Percentiles rank a stretch among this genome's conserved stretches.
These are phyloP conservation scores for Sesia bembeciformis DNA, from an alignment of 2,888 invertebrate genomes.

Conservation along the genomic window DNA sequence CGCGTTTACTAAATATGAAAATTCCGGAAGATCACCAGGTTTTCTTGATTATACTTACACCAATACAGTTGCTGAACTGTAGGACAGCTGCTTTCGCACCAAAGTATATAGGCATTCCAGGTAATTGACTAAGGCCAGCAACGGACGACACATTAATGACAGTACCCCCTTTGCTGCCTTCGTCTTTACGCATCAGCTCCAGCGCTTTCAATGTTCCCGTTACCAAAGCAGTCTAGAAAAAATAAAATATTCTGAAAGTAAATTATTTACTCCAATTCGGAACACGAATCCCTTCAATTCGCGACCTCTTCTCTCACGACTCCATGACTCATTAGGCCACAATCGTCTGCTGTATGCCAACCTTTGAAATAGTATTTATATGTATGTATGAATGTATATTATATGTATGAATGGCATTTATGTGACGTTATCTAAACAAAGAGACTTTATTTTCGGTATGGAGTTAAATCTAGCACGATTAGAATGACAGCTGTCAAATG, in stretches of 20 bases:
- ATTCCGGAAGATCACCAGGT: no score
- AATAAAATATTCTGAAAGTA: background rate
- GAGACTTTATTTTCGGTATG: no score
- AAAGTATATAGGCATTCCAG: constrained; percentile 24
- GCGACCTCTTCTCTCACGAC: background rate
- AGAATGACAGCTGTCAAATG: no score
- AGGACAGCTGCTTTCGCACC: constrained; percentile 29
- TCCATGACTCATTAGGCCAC: no score
- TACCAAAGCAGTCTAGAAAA: constrained; percentile 21
- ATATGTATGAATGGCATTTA: no score
- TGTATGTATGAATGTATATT: no score
- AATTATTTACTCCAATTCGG: background rate
- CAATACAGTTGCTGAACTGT: constrained; percentile 25
- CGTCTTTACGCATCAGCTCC: constrained; percentile 30
- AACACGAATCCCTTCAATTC: background rate
- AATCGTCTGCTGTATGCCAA: no score
- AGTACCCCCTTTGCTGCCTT: constrained; percentile 33
- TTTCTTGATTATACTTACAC: constrained; percentile 16
- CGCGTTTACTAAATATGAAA: no score
- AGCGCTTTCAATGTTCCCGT: constrained; percentile 28
- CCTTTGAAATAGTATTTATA: no score
- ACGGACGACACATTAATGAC: constrained; percentile 33
- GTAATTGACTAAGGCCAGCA: constrained; percentile 16
- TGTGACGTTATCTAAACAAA: no score
- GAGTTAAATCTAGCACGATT: no score